phyloP scores from a whole-genome alignment of 35 echinoderm and acorn worm species.

The Stichopus chloronotus region DNA sequence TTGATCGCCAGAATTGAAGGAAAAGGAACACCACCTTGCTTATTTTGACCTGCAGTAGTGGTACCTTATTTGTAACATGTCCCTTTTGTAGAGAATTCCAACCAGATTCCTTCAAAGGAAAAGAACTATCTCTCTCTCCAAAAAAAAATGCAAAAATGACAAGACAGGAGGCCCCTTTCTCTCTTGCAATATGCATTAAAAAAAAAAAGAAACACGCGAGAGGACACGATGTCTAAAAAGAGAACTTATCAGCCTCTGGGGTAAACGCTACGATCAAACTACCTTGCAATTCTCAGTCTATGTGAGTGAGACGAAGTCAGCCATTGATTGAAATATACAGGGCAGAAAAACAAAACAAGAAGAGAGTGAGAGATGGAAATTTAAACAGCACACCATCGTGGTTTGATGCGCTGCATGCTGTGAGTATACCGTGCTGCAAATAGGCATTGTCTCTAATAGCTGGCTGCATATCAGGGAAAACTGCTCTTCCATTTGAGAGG shows the following conservation, averaged over 20 bases:
- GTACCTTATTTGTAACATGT: too few species aligned
- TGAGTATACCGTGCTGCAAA: too few species aligned
- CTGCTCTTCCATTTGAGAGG: too few species aligned
- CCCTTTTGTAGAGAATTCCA: too few species aligned
- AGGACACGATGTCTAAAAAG: neutral
- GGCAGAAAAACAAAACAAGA: too few species aligned
- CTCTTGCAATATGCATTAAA: neutral
- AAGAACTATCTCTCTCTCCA: neutral
- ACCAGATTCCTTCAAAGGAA: neutral
- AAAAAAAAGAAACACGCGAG: neutral
- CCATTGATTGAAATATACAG: neutral
- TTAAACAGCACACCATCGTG: neutral
- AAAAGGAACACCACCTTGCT: too few species aligned
- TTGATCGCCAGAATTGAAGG: too few species aligned
- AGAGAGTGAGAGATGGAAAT: neutral
- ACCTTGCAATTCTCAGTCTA: neutral
- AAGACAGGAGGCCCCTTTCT: neutral
- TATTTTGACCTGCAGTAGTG: too few species aligned
- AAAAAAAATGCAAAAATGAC: neutral
- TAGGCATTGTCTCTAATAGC: too few species aligned
- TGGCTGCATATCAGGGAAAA: too few species aligned
- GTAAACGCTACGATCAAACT: neutral
- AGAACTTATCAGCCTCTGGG: neutral
- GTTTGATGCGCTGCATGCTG: too few species aligned
- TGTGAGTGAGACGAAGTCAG: neutral